Percentiles rank a stretch among this genome's conserved stretches.
Evolutionary conservation across 2,113 vertebrate species (phyloP).

Genomic region (Suncus etruscus): DNA sequence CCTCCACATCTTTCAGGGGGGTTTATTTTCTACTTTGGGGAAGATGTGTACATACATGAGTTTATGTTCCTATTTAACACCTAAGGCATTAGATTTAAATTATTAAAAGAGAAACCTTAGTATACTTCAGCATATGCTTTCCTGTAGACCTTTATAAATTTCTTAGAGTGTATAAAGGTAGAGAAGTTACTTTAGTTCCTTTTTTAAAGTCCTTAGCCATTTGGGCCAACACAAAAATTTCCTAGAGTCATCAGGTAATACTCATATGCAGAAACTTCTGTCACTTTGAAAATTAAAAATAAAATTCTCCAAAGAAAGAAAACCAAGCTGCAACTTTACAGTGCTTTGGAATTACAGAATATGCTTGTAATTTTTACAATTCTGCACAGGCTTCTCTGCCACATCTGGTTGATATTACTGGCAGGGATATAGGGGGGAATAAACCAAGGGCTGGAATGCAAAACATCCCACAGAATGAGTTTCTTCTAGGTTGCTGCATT

Average conservation of each 20-base stretch:
- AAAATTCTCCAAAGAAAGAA: slow-evolving; percentile 67
- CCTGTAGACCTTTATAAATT: slow-evolving; percentile 45
- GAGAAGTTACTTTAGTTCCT: slow-evolving; percentile 4
- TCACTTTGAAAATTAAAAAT: slow-evolving; percentile 62
- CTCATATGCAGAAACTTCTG: slow-evolving; percentile 59
- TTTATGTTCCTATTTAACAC: slow-evolving; percentile 28
- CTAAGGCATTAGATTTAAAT: slow-evolving; percentile 47
- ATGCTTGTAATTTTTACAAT: slow-evolving; percentile 81
- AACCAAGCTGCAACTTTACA: slow-evolving; percentile 80
- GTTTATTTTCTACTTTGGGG: slow-evolving; percentile 7
- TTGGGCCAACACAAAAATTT: slow-evolving; percentile 41
- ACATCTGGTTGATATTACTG: slow-evolving; percentile 89
- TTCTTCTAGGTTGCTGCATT: slow-evolving; percentile 83
- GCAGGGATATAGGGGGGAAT: slow-evolving; percentile 83
- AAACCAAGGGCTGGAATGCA: slow-evolving; percentile 86
- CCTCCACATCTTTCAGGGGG: slow-evolving; percentile 1
- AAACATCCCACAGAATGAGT: slow-evolving; percentile 85
- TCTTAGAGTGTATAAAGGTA: slow-evolving; percentile 34
- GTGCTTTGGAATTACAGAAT: slow-evolving; percentile 81
- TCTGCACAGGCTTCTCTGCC: slow-evolving; percentile 78
- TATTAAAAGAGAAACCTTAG: slow-evolving; percentile 56
- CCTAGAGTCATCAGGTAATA: slow-evolving; percentile 51
- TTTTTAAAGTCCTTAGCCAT: slow-evolving; percentile 51
- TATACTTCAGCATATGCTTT: slow-evolving; percentile 14
- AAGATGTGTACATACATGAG: neutral